Percentiles rank a stretch among this genome's conserved stretches.
These are phyloP conservation scores for Apotomis turbidana DNA, from an alignment of 2,888 invertebrate genomes.

Conservation along the genomic window DNA sequence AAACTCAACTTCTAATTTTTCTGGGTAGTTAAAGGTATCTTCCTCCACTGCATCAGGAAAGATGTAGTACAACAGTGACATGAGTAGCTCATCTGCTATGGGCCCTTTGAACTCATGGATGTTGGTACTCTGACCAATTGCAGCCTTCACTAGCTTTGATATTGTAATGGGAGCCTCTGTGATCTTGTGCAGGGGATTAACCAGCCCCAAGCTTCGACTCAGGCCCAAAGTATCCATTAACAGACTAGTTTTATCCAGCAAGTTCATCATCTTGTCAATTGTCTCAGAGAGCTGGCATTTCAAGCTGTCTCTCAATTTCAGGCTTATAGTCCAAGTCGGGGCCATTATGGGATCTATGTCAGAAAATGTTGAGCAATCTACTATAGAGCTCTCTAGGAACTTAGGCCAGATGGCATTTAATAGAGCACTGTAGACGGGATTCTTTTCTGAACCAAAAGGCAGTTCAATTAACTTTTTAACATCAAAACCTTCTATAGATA, in stretches of 20 bases:
- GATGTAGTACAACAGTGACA: constrained; percentile 90
- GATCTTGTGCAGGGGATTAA: constrained; percentile 87
- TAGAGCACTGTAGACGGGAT: constrained; percentile 90
- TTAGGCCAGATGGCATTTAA: constrained; percentile 94
- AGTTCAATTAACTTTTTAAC: constrained; percentile 80
- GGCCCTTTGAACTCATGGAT: constrained; percentile 88
- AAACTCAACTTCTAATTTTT: constrained; percentile 75
- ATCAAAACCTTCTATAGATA: constrained; percentile 79
- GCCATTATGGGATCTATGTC: constrained; percentile 93
- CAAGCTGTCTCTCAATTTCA: constrained; percentile 87
- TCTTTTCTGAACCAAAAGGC: constrained; percentile 93
- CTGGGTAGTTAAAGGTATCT: constrained; percentile 80
- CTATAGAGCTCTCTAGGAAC: constrained; percentile 92
- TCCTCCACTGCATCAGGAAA: constrained; percentile 94
- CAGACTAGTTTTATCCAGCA: constrained; percentile 82
- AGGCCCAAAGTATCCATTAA: constrained; percentile 78
- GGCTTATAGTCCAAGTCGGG: constrained; percentile 90
- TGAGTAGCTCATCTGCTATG: constrained; percentile 89
- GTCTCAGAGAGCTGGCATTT: constrained; percentile 91
- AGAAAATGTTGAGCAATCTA: constrained; percentile 94
- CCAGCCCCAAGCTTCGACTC: constrained; percentile 75
- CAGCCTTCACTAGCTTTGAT: constrained; percentile 82
- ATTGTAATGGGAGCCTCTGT: constrained; percentile 91
- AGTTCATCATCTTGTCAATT: constrained; percentile 87
- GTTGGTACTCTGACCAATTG: constrained; percentile 77